A percentile compares a stretch with the other conserved stretches of the same genome.
phyloP scores from a whole-genome alignment of 2,113 vertebrate genomes.

The Thalassarche chlororhynchos region DNA sequence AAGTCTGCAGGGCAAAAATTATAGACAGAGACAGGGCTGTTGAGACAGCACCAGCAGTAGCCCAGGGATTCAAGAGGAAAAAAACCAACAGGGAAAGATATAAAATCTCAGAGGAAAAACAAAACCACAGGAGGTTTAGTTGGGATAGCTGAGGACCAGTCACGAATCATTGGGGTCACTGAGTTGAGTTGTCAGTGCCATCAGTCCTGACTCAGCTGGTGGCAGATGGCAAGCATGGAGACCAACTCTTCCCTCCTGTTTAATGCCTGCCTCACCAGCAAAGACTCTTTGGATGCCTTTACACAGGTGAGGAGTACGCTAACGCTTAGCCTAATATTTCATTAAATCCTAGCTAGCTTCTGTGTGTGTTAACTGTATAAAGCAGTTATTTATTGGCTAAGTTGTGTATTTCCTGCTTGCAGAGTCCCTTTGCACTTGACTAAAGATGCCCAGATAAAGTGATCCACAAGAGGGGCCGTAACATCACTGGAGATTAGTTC shows the following conservation, averaged over 20 bases:
- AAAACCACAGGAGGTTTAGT: not conserved
- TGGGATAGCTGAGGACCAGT: not conserved
- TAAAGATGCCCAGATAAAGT: not conserved
- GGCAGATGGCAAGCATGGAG: not conserved
- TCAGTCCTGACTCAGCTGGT: not conserved
- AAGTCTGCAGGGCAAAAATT: not conserved
- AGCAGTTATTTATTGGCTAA: not conserved
- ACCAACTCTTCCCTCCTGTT: not conserved
- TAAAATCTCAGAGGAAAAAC: not conserved
- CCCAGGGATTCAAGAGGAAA: not conserved
- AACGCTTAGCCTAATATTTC: not conserved
- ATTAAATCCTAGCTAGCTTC: not conserved
- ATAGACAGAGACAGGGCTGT: not conserved
- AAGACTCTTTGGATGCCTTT: not conserved
- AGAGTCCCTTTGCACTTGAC: not conserved
- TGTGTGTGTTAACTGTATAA: not conserved
- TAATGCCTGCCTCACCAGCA: not conserved
- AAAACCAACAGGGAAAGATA: not conserved
- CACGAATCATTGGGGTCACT: not conserved
- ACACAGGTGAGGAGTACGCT: not conserved
- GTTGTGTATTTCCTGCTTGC: not conserved
- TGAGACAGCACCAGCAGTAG: not conserved
- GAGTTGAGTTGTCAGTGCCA: not conserved
- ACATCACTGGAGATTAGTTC: not conserved
- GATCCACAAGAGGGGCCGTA: not conserved